These are phyloP conservation scores for Halocynthia aurantium DNA, from an alignment of 23 tunicate species.

Conservation along the genomic window DNA sequence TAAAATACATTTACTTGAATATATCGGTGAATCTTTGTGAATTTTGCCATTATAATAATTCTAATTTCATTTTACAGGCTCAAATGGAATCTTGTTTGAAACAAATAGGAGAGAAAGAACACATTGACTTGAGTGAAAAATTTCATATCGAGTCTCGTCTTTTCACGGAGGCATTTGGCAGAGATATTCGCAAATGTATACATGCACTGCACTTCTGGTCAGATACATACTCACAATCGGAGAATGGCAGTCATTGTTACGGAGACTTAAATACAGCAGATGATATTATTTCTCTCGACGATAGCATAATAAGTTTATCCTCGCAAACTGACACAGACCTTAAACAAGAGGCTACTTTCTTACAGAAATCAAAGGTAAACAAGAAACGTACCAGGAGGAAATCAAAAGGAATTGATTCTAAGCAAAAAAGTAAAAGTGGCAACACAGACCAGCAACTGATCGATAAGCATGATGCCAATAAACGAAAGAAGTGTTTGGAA, in stretches of 20 bases:
- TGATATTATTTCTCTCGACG: neutral
- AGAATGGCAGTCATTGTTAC: neutral
- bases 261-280: neutral
- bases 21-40: too few relatives aligned
- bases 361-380: neutral
- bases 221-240: neutral
- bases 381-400: neutral
- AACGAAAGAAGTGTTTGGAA: too few relatives aligned
- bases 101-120: constrained; percentile 4
- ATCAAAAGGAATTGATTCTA: too few relatives aligned
- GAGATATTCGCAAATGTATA: constrained; percentile 9
- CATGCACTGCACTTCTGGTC: constrained; percentile 20
- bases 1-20: too few relatives aligned
- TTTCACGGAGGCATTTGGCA: neutral
- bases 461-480: too few relatives aligned
- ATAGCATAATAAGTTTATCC: too few relatives aligned
- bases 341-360: too few relatives aligned
- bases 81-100: neutral
- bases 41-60: too few relatives aligned
- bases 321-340: too few relatives aligned
- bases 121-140: neutral
- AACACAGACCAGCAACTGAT: too few relatives aligned
- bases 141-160: neutral
- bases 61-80: too few relatives aligned
- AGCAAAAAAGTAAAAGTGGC: too few relatives aligned